Conservation (phyloP, 2,113 vertebrate genomes). For the Capreolus pygargus region DNA sequence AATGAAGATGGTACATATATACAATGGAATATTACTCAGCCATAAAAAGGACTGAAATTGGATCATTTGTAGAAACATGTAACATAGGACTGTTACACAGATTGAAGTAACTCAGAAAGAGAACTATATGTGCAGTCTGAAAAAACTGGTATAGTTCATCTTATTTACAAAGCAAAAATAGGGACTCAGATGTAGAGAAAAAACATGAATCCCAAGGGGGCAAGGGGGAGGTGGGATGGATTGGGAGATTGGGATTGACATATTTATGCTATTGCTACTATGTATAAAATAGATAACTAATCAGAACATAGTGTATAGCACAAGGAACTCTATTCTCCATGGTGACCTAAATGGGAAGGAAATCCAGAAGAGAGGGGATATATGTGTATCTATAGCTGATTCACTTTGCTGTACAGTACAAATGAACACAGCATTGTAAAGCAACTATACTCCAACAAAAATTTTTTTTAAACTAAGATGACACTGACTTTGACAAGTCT, state of each 20-base stretch:
- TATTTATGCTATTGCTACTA: neutral
- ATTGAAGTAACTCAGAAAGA: neutral
- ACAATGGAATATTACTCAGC: neutral
- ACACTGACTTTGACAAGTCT: neutral
- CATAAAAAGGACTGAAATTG: neutral
- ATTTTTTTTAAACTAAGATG: neutral
- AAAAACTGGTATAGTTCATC: neutral
- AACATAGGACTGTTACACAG: neutral
- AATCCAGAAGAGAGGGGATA: neutral
- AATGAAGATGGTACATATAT: neutral
- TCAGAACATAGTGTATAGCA: neutral
- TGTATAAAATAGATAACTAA: neutral
- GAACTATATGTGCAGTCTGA: neutral
- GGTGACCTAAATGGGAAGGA: neutral
- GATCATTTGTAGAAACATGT: neutral
- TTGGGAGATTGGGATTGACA: neutral
- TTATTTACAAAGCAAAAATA: neutral
- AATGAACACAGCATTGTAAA: neutral
- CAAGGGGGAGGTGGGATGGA: neutral
- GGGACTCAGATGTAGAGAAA: neutral
- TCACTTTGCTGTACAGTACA: neutral
- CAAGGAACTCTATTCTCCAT: neutral
- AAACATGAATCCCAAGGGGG: neutral
- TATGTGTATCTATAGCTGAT: neutral
- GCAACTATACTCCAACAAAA: neutral